Evolutionary conservation across 2,888 invertebrate genomes (phyloP).

Genomic region (Odiellus spinosus): DNA sequence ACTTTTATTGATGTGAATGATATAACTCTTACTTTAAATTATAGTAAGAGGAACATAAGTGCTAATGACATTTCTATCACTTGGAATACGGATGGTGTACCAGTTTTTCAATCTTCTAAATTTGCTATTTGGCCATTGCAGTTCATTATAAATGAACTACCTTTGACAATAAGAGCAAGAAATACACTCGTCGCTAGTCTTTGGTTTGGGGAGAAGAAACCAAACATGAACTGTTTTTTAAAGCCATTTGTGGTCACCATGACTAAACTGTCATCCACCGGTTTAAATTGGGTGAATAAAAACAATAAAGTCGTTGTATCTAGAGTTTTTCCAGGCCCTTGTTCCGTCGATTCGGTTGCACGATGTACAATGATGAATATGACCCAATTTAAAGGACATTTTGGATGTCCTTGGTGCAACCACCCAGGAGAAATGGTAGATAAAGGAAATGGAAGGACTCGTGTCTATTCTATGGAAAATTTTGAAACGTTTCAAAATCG

Average conservation of each 20-base stretch:
- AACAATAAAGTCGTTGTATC: background rate
- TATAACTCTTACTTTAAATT: no score
- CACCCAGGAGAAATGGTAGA: slow-evolving; percentile 5
- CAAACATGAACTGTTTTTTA: slow-evolving; percentile 4
- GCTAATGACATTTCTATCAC: no score
- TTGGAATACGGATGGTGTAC: slow-evolving; percentile 6
- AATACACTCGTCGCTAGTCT: background rate
- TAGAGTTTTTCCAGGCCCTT: slow-evolving; percentile 1
- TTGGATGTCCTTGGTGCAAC: slow-evolving; percentile 5
- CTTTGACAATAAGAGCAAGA: slow-evolving; percentile 4
- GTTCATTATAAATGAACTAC: slow-evolving; percentile 4
- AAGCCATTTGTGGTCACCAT: slow-evolving; percentile 2
- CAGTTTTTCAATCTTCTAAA: slow-evolving; percentile 5
- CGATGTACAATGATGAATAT: slow-evolving; percentile 7
- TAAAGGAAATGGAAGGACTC: background rate
- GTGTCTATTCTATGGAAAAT: no score
- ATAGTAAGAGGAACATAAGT: no score
- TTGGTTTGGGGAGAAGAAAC: slow-evolving; percentile 6
- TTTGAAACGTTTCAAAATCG: no score
- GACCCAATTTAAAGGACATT: slow-evolving; percentile 6
- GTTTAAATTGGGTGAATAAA: slow-evolving; percentile 1
- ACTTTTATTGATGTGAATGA: no score
- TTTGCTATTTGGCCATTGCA: slow-evolving; percentile 5
- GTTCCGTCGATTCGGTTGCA: slow-evolving; percentile 6
- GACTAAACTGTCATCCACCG: background rate